A percentile compares a stretch with the other conserved stretches of the same genome.
These are phyloP conservation scores for Cephus spinipes DNA, from an alignment of 2,888 invertebrate species.

Conservation along the genomic window DNA sequence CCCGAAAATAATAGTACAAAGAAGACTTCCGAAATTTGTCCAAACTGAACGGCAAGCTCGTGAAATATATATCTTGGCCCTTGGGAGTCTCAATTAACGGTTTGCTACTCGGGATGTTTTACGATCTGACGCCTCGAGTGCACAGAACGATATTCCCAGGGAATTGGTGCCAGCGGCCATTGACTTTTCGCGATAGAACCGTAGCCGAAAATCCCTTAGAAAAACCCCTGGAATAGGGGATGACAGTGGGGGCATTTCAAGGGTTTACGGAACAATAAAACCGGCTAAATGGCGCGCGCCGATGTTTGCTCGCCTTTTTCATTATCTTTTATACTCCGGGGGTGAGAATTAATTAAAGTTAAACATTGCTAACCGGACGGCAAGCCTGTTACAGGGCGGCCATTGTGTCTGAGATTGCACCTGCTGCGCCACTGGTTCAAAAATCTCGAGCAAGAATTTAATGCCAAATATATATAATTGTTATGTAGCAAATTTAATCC, in stretches of 20 bases:
- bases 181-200: not conserved
- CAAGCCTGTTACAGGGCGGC: slow-evolving; percentile 49
- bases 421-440: not conserved
- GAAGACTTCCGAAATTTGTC: not conserved
- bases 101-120: not conserved
- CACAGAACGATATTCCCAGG: not conserved
- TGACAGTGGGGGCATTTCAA: not conserved
- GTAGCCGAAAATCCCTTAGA: not conserved
- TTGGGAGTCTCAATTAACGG: not conserved
- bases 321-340: slow-evolving; percentile 48
- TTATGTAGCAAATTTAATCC: not conserved
- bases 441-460: not conserved
- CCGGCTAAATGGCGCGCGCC: slow-evolving; percentile 17
- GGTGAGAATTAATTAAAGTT: slow-evolving; percentile 57
- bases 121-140: not conserved
- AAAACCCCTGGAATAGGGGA: not conserved
- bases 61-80: not conserved
- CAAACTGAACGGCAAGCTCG: not conserved
- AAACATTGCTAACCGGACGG: slow-evolving; percentile 53
- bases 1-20: not conserved
- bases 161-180: not conserved
- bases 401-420: slow-evolving; percentile 33
- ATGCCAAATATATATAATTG: not conserved
- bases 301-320: slow-evolving; percentile 52
- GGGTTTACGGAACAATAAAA: slow-evolving; percentile 26